Conservation (phyloP, 2,888 invertebrate species). For the Habroteleia sp. region DNA sequence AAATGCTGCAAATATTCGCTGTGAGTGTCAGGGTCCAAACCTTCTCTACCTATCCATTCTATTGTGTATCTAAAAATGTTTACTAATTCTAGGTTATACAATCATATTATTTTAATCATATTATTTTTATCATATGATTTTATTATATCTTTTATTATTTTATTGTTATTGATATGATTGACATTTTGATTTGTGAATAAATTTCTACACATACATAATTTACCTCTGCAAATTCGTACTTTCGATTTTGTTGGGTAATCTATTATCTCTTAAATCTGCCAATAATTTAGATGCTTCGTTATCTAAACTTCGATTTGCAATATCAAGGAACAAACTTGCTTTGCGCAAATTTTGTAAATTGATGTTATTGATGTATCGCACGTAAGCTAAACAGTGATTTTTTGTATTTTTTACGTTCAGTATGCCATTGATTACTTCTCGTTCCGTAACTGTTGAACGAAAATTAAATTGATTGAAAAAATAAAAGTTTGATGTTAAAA, state of each 20-base stretch:
- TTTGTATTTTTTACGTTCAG: constrained; percentile 96
- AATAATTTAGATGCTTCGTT: constrained; percentile 95
- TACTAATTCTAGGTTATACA: too few species aligned
- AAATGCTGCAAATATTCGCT: constrained; percentile 96
- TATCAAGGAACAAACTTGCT: constrained; percentile 97
- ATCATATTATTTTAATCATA: too few species aligned
- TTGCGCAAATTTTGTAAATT: constrained; percentile 96
- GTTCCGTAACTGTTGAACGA: constrained; percentile 90
- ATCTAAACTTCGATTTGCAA: constrained; percentile 94
- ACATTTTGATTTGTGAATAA: too few species aligned
- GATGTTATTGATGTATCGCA: constrained; percentile 97
- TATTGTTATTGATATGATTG: too few species aligned
- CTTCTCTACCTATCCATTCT: constrained; percentile 98
- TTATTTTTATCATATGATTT: too few species aligned
- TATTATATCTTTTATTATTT: too few species aligned
- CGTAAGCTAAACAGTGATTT: constrained; percentile 97
- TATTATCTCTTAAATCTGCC: constrained; percentile 93
- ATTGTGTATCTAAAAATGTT: constrained; percentile 91
- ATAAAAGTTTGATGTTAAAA: too few species aligned
- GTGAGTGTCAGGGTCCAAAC: constrained; percentile 95
- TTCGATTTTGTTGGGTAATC: constrained; percentile 94
- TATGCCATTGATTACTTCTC: constrained; percentile 98
- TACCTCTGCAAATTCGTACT: constrained; percentile 94
- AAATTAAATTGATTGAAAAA: not conserved
- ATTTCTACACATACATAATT: too few species aligned